A percentile compares a stretch with the other conserved stretches of the same genome.
phyloP scores from a whole-genome alignment of 2,113 vertebrate species.

The Thomomys bottae region DNA sequence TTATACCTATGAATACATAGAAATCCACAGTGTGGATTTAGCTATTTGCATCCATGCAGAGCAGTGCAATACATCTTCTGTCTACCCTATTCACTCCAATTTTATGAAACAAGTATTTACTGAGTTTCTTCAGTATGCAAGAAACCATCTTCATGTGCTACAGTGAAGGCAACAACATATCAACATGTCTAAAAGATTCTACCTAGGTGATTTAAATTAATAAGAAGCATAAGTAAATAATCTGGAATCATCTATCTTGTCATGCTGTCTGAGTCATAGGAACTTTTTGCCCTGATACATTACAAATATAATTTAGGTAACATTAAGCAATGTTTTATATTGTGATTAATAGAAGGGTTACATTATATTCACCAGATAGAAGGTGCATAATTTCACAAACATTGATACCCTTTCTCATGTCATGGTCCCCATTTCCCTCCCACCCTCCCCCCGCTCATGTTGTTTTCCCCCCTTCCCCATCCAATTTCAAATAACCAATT shows the following conservation, averaged over 20 bases:
- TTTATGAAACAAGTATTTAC: constrained; percentile 39
- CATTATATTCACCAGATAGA: too few relatives aligned
- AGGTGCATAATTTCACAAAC: too few relatives aligned
- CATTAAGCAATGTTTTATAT: constrained; percentile 47
- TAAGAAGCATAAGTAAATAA: neutral
- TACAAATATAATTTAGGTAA: constrained; percentile 47
- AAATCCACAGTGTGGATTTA: neutral
- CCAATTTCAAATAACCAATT: too few relatives aligned
- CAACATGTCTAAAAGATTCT: neutral
- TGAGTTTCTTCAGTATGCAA: neutral
- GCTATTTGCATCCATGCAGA: neutral
- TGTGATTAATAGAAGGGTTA: too few relatives aligned
- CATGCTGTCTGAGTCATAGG: constrained; percentile 12
- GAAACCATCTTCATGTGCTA: neutral
- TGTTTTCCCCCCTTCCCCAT: too few relatives aligned
- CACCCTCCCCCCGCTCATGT: too few relatives aligned
- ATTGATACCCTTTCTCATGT: too few relatives aligned
- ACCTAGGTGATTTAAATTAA: neutral
- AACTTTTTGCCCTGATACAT: constrained; percentile 28
- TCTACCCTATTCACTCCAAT: neutral
- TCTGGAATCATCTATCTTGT: neutral
- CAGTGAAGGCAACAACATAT: neutral
- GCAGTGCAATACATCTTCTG: neutral
- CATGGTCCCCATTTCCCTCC: too few relatives aligned
- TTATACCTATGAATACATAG: neutral